phyloP scores from a whole-genome alignment of 1,140 invertebrate species.

The Conus ventricosus region DNA sequence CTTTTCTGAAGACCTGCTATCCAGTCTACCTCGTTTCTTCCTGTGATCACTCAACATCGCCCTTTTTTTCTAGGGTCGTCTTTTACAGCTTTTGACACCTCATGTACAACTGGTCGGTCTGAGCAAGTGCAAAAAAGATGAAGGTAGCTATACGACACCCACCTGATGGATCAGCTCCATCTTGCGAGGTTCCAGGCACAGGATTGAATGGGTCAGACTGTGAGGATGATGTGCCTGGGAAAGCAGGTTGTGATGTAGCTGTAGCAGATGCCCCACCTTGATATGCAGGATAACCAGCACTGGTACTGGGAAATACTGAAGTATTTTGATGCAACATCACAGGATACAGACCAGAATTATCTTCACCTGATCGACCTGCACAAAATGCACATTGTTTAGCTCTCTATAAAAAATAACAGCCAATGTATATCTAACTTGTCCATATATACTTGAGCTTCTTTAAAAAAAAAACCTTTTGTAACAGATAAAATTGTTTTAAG shows the following conservation, averaged over 20 bases:
- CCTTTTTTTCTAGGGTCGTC: too few relatives aligned
- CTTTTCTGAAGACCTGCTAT: too few relatives aligned
- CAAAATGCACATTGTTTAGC: neutral
- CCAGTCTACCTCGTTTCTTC: too few relatives aligned
- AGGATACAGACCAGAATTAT: conserved; percentile 25
- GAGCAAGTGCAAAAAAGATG: neutral
- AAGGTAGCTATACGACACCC: conserved; percentile 24
- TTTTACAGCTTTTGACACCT: too few relatives aligned
- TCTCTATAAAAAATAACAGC: neutral
- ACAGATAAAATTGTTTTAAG: too few relatives aligned
- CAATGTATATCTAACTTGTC: too few relatives aligned
- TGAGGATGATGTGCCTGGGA: conserved; percentile 28
- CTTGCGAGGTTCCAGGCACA: neutral
- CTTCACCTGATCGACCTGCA: conserved; percentile 28
- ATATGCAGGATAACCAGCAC: conserved; percentile 1
- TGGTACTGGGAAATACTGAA: conserved; percentile 23
- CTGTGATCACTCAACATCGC: too few relatives aligned
- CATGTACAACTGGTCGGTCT: neutral
- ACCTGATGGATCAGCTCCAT: conserved; percentile 32
- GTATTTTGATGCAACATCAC: conserved; percentile 36
- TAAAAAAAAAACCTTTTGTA: too few relatives aligned
- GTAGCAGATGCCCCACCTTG: conserved; percentile 8
- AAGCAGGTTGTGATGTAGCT: conserved; percentile 25
- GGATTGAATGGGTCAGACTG: conserved; percentile 29
- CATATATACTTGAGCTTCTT: too few relatives aligned